These are phyloP conservation scores for Drosophila auraria DNA, from an alignment of 1,140 invertebrate species.

Conservation along the genomic window DNA sequence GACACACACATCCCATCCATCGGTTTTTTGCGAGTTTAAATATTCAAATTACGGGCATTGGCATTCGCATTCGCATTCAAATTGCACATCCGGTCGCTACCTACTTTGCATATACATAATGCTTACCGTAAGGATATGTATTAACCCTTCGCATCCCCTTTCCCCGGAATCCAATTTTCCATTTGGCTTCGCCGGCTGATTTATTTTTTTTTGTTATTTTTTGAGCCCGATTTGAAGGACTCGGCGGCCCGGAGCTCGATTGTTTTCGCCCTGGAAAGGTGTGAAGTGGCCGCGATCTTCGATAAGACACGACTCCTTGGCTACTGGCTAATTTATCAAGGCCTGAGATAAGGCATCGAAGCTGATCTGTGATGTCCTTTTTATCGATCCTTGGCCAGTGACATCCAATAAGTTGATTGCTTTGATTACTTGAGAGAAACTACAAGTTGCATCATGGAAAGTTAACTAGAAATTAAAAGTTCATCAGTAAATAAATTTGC, in stretches of 20 bases:
- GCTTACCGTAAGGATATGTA: slow-evolving; percentile 5
- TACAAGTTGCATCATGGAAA: too few species aligned
- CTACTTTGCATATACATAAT: slow-evolving; percentile 46
- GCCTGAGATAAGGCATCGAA: slow-evolving; percentile 25
- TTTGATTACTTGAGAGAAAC: too few species aligned
- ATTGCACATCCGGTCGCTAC: slow-evolving; percentile 67
- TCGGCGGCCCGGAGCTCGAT: neutral
- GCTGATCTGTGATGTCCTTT: slow-evolving; percentile 16
- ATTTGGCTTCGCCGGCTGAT: slow-evolving; percentile 52
- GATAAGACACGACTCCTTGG: slow-evolving; percentile 51
- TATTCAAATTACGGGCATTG: slow-evolving; percentile 73
- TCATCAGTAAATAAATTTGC: too few species aligned
- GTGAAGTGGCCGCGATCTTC: slow-evolving; percentile 46
- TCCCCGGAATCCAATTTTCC: slow-evolving; percentile 65
- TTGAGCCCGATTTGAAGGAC: neutral
- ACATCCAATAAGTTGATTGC: neutral
- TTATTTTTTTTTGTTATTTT: neutral
- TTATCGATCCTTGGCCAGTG: neutral
- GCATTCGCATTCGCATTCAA: slow-evolving; percentile 39
- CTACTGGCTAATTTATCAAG: slow-evolving; percentile 42
- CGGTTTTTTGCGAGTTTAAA: slow-evolving; percentile 52
- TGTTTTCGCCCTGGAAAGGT: slow-evolving; percentile 27
- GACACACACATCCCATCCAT: slow-evolving; percentile 26
- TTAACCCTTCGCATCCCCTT: slow-evolving; percentile 31
- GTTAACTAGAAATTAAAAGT: too few species aligned